A percentile compares a stretch with the other conserved stretches of the same genome.
These are phyloP conservation scores for Neomonachus schauinslandi DNA, from an alignment of 2,113 vertebrate species.

Conservation along the genomic window DNA sequence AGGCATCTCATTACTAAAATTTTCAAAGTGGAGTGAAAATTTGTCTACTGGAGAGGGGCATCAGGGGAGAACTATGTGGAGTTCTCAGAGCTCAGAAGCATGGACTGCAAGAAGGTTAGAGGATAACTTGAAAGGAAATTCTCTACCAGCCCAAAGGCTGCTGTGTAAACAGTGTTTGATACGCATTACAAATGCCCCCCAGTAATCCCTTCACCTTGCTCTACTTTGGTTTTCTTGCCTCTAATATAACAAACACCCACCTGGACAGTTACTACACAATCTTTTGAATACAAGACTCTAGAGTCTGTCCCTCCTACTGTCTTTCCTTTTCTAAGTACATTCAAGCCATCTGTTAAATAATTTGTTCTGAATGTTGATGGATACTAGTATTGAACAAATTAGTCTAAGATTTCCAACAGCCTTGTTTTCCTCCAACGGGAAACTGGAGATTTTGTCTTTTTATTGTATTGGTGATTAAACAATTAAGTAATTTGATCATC, in stretches of 20 bases:
- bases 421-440: not conserved
- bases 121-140: not conserved
- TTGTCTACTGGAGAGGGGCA: not conserved
- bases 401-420: slow-evolving; percentile 26
- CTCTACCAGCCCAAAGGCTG: not conserved
- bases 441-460: slow-evolving; percentile 23
- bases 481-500: slow-evolving; percentile 5
- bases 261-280: not conserved
- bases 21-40: slow-evolving; percentile 6
- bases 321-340: slow-evolving; percentile 23
- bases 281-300: slow-evolving; percentile 12
- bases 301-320: not conserved
- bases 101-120: not conserved
- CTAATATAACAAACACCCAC: not conserved
- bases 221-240: not conserved
- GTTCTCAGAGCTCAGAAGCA: not conserved
- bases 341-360: slow-evolving; percentile 38
- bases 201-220: not conserved
- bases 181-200: not conserved
- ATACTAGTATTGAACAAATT: slow-evolving; percentile 23
- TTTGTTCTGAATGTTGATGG: slow-evolving; percentile 38
- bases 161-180: not conserved
- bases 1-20: not conserved
- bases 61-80: not conserved
- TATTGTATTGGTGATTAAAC: slow-evolving; percentile 10